These are phyloP conservation scores for Oplegnathus fasciatus DNA, from an alignment of 2,113 vertebrate genomes.

Conservation along the genomic window DNA sequence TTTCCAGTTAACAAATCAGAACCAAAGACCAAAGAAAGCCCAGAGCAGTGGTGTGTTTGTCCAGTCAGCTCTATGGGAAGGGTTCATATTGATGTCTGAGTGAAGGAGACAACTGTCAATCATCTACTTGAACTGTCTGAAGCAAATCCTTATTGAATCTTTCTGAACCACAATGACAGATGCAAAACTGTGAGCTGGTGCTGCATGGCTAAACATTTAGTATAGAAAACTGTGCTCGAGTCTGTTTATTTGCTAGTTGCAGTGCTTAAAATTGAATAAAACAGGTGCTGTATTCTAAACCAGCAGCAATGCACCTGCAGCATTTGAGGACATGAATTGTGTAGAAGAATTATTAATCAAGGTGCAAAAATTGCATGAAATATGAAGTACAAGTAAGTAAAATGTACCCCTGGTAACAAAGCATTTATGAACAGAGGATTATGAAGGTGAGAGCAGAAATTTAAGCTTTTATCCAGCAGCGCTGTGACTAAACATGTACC, in stretches of 20 bases:
- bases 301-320: not conserved
- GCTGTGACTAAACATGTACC: not conserved
- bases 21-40: not conserved
- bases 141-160: not conserved
- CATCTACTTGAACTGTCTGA: not conserved
- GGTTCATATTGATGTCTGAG: not conserved
- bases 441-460: not conserved
- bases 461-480: not conserved
- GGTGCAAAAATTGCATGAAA: not conserved
- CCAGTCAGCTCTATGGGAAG: not conserved
- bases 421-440: not conserved
- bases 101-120: not conserved
- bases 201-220: not conserved
- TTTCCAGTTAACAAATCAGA: not conserved
- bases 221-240: not conserved
- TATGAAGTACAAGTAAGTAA: constrained; percentile 2
- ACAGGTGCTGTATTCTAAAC: not conserved
- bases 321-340: not conserved
- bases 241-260: not conserved
- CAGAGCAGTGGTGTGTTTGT: not conserved
- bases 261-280: not conserved
- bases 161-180: not conserved
- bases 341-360: not conserved
- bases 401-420: not conserved
- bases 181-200: not conserved